A percentile compares a stretch with the other conserved stretches of the same genome.
These are phyloP conservation scores for Cyphomyrmex costatus DNA, from an alignment of 1,140 invertebrate species.

Conservation along the genomic window DNA sequence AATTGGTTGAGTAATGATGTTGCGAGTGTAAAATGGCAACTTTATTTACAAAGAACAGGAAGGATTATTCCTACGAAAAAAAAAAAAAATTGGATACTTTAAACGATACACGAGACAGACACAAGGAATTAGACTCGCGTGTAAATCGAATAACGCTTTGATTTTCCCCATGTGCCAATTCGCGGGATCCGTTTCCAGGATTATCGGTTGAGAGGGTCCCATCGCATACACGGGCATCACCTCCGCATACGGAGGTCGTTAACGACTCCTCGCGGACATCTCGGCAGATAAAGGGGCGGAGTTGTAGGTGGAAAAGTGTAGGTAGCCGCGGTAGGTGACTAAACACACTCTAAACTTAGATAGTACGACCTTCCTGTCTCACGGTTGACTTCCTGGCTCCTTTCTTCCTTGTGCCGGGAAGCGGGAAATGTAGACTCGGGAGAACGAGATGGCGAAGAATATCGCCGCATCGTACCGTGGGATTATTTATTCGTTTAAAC, in stretches of 20 bases:
- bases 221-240: constrained; percentile 41
- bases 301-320: constrained; percentile 72
- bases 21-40: not conserved
- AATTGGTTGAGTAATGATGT: constrained; percentile 3
- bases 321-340: constrained; percentile 69
- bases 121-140: not conserved
- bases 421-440: not conserved
- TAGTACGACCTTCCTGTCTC: constrained; percentile 65
- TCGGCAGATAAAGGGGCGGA: constrained; percentile 57
- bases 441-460: constrained; percentile 5
- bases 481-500: constrained; percentile 55
- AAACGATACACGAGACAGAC: not conserved
- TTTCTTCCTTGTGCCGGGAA: constrained; percentile 23
- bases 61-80: not conserved
- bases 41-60: not conserved
- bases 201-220: constrained; percentile 41
- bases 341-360: constrained; percentile 75
- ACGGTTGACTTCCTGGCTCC: constrained; percentile 56
- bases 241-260: constrained; percentile 47
- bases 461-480: constrained; percentile 41
- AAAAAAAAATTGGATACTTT: not conserved
- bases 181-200: constrained; percentile 14
- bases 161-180: not conserved
- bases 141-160: constrained; percentile 13
- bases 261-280: constrained; percentile 54